Percentiles rank a stretch among this genome's conserved stretches.
Evolutionary conservation across 2,797 vertebrate species (phyloP).

Genomic region (Gallirallus australis): DNA sequence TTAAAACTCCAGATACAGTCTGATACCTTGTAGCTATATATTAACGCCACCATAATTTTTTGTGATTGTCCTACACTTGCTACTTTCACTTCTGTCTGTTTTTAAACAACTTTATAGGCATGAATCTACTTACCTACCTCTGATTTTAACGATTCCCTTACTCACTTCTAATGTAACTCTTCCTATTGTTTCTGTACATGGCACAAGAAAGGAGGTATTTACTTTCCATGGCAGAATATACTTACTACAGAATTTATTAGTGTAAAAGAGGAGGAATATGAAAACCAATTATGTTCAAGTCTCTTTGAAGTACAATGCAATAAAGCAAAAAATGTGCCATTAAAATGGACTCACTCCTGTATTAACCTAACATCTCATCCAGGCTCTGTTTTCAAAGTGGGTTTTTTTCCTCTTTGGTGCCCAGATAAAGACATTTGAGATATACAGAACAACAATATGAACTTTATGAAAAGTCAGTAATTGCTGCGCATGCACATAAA

Average conservation of each 20-base stretch:
- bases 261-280: slow-evolving; percentile 2
- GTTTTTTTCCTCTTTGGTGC: neutral
- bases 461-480: slow-evolving; percentile 72
- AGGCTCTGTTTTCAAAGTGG: neutral
- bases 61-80: neutral
- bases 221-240: neutral
- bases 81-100: neutral
- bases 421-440: neutral
- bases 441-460: slow-evolving; percentile 19
- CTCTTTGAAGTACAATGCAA: slow-evolving; percentile 6
- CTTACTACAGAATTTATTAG: neutral
- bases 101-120: neutral
- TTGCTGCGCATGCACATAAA: slow-evolving; percentile 28
- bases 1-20: neutral
- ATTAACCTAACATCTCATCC: neutral
- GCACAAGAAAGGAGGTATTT: neutral
- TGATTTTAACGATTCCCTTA: neutral
- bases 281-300: neutral
- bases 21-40: neutral
- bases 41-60: neutral
- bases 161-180: neutral
- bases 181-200: neutral
- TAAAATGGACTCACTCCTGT: neutral
- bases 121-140: neutral
- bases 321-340: slow-evolving; percentile 20